A percentile compares a stretch with the other conserved stretches of the same genome.
Conservation (phyloP, 2,888 invertebrate genomes). For the Selenia dentaria region DNA sequence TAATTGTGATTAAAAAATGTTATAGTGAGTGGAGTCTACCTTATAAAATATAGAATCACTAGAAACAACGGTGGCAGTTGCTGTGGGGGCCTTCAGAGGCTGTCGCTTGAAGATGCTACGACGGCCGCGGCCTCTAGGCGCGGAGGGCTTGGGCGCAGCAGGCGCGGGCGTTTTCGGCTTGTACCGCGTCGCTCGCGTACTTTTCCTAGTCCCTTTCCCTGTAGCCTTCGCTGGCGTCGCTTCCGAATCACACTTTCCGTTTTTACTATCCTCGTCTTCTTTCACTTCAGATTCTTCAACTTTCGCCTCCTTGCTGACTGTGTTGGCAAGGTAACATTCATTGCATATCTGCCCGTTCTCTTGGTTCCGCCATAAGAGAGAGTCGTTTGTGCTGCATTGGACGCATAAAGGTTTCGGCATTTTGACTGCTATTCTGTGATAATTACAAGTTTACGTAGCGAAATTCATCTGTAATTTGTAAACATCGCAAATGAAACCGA, state of each 20-base stretch:
- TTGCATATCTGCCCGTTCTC: conserved; percentile 91
- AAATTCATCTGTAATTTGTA: neutral
- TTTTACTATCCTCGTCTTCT: conserved; percentile 60
- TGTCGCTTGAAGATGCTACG: conserved; percentile 91
- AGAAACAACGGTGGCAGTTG: conserved; percentile 92
- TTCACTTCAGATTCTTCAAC: conserved; percentile 58
- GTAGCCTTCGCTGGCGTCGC: conserved; percentile 76
- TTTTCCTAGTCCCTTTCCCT: conserved; percentile 82
- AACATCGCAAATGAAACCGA: conserved; percentile 25
- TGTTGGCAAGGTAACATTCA: conserved; percentile 86
- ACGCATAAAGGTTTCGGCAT: conserved; percentile 87
- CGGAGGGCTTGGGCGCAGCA: conserved; percentile 90
- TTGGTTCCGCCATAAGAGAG: conserved; percentile 90
- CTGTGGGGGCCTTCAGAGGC: conserved; percentile 91
- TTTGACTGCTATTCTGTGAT: conserved; percentile 37
- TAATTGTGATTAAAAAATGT: conserved; percentile 11
- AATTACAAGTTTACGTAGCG: neutral
- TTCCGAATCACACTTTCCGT: conserved; percentile 60
- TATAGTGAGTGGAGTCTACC: conserved; percentile 28
- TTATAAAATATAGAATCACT: conserved; percentile 89
- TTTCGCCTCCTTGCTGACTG: conserved; percentile 59
- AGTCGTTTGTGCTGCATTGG: conserved; percentile 88
- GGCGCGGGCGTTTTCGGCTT: conserved; percentile 87
- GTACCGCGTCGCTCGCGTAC: conserved; percentile 84
- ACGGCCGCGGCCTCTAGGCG: conserved; percentile 88